These are phyloP conservation scores for Centroberyx gerrardi DNA, from an alignment of 2,797 vertebrate species.

Conservation along the genomic window DNA sequence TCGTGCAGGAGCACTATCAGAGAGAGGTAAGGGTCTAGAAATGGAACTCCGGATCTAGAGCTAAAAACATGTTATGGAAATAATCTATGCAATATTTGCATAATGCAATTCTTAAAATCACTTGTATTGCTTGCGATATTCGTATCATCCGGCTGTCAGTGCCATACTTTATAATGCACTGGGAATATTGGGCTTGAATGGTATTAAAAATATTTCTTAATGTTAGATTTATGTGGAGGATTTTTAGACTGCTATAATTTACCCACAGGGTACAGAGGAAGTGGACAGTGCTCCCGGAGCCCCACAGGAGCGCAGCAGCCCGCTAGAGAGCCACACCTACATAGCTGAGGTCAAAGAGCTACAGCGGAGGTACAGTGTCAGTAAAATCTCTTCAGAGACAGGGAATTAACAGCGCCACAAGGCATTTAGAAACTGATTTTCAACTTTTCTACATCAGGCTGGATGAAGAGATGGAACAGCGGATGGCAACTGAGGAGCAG, in stretches of 20 bases:
- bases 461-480: constrained; percentile 90
- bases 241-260: neutral
- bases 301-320: constrained; percentile 89
- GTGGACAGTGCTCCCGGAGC: constrained; percentile 91
- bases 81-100: neutral
- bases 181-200: too few relatives aligned
- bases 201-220: neutral
- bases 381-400: neutral
- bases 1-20: constrained; percentile 81
- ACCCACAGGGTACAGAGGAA: constrained; percentile 82
- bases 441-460: constrained; percentile 81
- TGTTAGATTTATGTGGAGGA: neutral
- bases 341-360: constrained; percentile 86
- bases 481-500: constrained; percentile 87
- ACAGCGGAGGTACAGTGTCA: constrained; percentile 85
- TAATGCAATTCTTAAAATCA: too few relatives aligned
- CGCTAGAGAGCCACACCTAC: constrained; percentile 71
- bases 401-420: neutral
- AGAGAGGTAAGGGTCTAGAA: constrained; percentile 81
- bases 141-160: too few relatives aligned
- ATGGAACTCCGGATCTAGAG: neutral
- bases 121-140: too few relatives aligned
- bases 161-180: too few relatives aligned
- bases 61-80: neutral
- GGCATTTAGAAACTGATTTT: neutral